These are phyloP conservation scores for Microctonus hyperodae DNA, from an alignment of 2,888 invertebrate genomes.

Conservation along the genomic window DNA sequence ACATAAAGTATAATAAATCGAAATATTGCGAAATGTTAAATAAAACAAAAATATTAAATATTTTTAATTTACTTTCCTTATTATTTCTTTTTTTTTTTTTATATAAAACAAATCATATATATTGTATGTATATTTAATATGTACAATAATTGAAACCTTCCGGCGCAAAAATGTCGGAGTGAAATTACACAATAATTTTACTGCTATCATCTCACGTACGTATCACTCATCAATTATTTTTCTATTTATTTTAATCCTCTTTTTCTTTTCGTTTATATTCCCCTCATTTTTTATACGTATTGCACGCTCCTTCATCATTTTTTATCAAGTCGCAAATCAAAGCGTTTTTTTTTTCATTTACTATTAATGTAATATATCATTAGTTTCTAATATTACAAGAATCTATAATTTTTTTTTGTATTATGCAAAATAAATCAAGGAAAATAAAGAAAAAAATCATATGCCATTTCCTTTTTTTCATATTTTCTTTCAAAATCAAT, in stretches of 20 bases:
- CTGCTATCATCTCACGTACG: not conserved
- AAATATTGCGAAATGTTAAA: not conserved
- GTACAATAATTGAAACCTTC: conserved; percentile 60
- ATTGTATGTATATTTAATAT: conserved; percentile 53
- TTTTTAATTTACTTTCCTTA: conserved; percentile 25
- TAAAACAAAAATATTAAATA: not conserved
- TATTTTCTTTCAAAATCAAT: not conserved
- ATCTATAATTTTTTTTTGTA: not conserved
- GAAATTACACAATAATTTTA: not conserved
- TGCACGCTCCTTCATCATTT: not conserved
- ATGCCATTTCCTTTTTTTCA: not conserved
- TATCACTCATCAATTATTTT: not conserved
- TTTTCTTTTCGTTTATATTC: conserved; percentile 14
- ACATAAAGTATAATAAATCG: no score
- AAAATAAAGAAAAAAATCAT: not conserved
- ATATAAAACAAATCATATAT: conserved; percentile 53
- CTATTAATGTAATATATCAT: not conserved
- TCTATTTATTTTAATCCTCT: not conserved
- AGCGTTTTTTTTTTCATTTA: not conserved
- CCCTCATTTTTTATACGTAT: not conserved
- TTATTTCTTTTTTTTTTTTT: conserved; percentile 33
- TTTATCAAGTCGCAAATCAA: not conserved
- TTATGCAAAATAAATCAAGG: not conserved
- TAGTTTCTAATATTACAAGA: not conserved
- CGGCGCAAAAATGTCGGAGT: conserved; percentile 18